Percentiles rank a stretch among this genome's conserved stretches.
phyloP scores from a whole-genome alignment of 2,888 invertebrate genomes.

The Thecocarcelia acutangulata region DNA sequence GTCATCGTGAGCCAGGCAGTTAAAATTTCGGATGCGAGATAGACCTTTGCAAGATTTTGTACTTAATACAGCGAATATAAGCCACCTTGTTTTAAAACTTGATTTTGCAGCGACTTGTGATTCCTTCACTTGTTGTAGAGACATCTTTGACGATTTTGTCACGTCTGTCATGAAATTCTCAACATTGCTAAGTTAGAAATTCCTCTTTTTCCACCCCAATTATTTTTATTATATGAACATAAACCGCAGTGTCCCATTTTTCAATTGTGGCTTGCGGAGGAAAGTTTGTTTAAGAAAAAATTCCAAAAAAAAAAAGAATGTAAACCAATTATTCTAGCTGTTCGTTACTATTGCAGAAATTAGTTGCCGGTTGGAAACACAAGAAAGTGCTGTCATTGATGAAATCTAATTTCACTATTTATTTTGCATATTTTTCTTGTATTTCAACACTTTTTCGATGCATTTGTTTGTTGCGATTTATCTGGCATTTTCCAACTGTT shows the following conservation, averaged over 20 bases:
- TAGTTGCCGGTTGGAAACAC: background rate
- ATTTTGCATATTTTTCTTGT: conserved; percentile 11
- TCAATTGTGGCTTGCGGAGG: background rate
- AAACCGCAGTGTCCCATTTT: background rate
- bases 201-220: too few species aligned
- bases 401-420: conserved; percentile 22
- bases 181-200: too few species aligned
- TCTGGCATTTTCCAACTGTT: conserved; percentile 25
- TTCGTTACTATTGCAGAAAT: conserved; percentile 10
- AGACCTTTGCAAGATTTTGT: too few species aligned
- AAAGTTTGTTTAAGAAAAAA: background rate
- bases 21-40: too few species aligned
- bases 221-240: too few species aligned
- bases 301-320: background rate
- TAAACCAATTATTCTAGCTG: background rate
- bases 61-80: too few species aligned
- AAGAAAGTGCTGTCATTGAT: conserved; percentile 12
- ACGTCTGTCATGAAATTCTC: too few species aligned
- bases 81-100: too few species aligned
- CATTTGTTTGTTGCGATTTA: conserved; percentile 16
- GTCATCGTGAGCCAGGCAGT: too few species aligned
- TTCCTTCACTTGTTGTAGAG: too few species aligned
- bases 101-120: too few species aligned
- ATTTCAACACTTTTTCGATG: conserved; percentile 35
- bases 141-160: too few species aligned